Percentiles rank a stretch among this genome's conserved stretches.
Evolutionary conservation across 2,113 vertebrate genomes (phyloP).

Genomic region (Phoenicopterus ruber): DNA sequence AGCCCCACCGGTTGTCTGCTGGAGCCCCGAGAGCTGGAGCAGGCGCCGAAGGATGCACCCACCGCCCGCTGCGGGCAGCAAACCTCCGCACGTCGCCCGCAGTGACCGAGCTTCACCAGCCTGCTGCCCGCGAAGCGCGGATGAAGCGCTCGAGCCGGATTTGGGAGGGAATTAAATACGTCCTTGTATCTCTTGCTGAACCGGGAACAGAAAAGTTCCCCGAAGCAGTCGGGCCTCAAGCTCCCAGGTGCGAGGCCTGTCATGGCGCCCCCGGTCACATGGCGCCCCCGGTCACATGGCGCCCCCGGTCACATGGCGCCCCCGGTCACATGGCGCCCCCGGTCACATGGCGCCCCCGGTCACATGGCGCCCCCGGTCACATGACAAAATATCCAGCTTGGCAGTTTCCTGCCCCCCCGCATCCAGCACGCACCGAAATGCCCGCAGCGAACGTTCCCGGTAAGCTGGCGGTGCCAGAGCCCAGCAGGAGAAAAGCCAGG

Average conservation of each 20-base stretch:
- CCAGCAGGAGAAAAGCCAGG: neutral
- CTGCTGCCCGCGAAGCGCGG: fast-evolving
- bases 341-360: too few relatives aligned
- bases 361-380: too few relatives aligned
- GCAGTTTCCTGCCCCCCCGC: too few relatives aligned
- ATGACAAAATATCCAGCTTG: fast-evolving
- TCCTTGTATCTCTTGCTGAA: neutral
- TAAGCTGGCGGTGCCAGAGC: neutral
- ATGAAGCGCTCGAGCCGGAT: fast-evolving
- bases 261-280: too few relatives aligned
- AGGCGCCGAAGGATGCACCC: neutral
- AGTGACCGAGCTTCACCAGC: fast-evolving
- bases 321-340: too few relatives aligned
- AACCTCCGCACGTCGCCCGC: too few relatives aligned
- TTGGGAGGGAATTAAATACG: fast-evolving
- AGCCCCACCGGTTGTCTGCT: too few relatives aligned
- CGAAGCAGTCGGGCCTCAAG: neutral
- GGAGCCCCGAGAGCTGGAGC: neutral
- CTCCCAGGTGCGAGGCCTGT: fast-evolving
- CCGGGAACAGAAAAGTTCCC: neutral
- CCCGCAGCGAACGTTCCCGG: fast-evolving
- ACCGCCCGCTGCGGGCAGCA: too few relatives aligned
- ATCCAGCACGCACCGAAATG: neutral
- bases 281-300: too few relatives aligned
- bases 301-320: too few relatives aligned